These are phyloP conservation scores for Argopecten irradians DNA, from an alignment of 1,140 invertebrate genomes.

Conservation along the genomic window DNA sequence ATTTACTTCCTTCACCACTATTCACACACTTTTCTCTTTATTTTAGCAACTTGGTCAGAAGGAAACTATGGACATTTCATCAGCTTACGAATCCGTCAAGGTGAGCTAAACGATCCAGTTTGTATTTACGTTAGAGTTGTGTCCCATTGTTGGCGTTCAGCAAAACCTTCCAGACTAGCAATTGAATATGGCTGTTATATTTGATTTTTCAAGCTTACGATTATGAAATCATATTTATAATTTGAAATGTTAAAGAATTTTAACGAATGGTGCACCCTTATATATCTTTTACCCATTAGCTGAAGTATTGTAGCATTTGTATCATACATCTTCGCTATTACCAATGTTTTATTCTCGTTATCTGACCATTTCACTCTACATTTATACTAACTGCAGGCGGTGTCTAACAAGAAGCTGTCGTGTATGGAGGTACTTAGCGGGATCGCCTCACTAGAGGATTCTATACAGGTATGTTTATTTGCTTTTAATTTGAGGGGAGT, in stretches of 20 bases:
- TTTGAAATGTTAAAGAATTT: neutral
- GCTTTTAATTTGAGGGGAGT: no score
- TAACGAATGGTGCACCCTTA: neutral
- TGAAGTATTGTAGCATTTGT: neutral
- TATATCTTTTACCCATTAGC: neutral
- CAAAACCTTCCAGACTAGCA: neutral
- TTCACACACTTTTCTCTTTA: slow-evolving; percentile 19
- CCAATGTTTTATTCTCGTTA: neutral
- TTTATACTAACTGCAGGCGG: slow-evolving; percentile 49
- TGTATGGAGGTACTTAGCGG: slow-evolving; percentile 64
- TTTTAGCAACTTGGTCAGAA: slow-evolving; percentile 48
- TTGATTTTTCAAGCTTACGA: neutral
- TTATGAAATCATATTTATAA: neutral
- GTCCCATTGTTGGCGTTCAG: neutral
- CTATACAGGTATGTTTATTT: slow-evolving; percentile 60
- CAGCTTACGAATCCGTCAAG: slow-evolving; percentile 57
- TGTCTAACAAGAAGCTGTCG: slow-evolving; percentile 57
- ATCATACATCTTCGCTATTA: neutral
- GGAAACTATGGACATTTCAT: slow-evolving; percentile 43
- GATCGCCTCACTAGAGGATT: slow-evolving; percentile 62
- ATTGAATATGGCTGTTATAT: neutral
- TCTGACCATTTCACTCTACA: neutral
- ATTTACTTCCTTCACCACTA: neutral
- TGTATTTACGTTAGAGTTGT: neutral
- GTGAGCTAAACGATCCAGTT: slow-evolving; percentile 34